Evolutionary conservation across 1,140 invertebrate species (phyloP).

Genomic region (Prorops nasuta): DNA sequence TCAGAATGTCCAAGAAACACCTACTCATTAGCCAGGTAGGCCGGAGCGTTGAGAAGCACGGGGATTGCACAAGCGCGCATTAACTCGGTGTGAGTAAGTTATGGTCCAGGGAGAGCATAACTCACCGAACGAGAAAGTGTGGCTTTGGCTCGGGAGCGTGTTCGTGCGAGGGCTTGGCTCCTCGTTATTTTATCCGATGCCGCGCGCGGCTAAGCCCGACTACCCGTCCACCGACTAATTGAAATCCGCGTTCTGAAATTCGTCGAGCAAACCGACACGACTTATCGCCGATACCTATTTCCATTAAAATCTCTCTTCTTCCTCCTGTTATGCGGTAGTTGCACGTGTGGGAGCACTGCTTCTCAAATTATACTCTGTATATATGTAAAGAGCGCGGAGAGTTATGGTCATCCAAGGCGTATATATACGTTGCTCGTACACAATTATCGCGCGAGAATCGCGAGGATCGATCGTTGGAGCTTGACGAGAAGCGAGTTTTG

Average conservation of each 20-base stretch:
- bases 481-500: too few relatives aligned
- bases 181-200: conserved; percentile 44
- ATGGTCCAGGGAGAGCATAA: conserved; percentile 43
- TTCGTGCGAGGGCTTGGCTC: conserved; percentile 35
- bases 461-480: too few relatives aligned
- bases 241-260: conserved; percentile 41
- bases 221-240: conserved; percentile 33
- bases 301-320: too few relatives aligned
- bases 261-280: conserved; percentile 20
- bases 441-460: too few relatives aligned
- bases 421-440: too few relatives aligned
- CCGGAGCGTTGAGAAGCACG: conserved; percentile 31
- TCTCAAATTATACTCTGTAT: too few relatives aligned
- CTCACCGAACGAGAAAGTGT: conserved; percentile 41
- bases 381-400: too few relatives aligned
- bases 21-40: conserved; percentile 53
- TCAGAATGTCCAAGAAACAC: conserved; percentile 54
- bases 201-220: too few relatives aligned
- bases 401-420: too few relatives aligned
- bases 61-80: conserved; percentile 49
- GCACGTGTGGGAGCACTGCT: too few relatives aligned
- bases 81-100: conserved; percentile 48
- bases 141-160: conserved; percentile 27
- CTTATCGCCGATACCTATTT: conserved; percentile 20
- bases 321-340: too few relatives aligned